These are phyloP conservation scores for Himantopus leucocephalus DNA, from an alignment of 2,113 vertebrate genomes.

Conservation along the genomic window DNA sequence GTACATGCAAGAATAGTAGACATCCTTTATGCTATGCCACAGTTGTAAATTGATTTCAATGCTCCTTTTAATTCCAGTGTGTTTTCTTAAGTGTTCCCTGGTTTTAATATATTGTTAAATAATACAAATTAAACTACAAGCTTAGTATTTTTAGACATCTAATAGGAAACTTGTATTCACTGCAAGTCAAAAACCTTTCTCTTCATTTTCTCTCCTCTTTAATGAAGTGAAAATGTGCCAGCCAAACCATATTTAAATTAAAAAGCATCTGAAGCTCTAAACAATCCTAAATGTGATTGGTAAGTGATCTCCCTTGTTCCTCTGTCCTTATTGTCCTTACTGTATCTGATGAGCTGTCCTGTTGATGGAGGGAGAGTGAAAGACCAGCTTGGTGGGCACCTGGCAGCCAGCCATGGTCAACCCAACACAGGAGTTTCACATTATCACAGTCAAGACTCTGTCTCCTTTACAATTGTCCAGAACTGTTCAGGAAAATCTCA, in stretches of 20 bases:
- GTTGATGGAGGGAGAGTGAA: not conserved
- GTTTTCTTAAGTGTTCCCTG: not conserved
- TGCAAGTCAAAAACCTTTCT: not conserved
- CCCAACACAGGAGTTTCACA: not conserved
- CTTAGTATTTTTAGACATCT: not conserved
- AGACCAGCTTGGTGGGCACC: not conserved
- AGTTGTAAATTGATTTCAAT: not conserved
- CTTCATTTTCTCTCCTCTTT: not conserved
- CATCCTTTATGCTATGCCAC: not conserved
- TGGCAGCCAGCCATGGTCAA: not conserved
- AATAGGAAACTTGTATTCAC: not conserved
- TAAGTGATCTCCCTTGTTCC: not conserved
- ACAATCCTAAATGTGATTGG: not conserved
- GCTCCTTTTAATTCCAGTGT: fast-evolving
- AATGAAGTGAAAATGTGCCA: not conserved
- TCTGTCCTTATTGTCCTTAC: not conserved
- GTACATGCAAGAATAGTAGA: not conserved
- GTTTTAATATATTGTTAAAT: not conserved
- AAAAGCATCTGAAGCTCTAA: not conserved
- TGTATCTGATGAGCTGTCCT: not conserved
- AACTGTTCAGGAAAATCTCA: not conserved
- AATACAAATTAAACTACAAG: not conserved
- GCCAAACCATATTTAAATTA: not conserved
- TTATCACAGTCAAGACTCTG: not conserved
- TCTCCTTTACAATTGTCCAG: not conserved